These are phyloP conservation scores for Drosophila parthenogenetica DNA, from an alignment of 2,888 invertebrate species.

Conservation along the genomic window DNA sequence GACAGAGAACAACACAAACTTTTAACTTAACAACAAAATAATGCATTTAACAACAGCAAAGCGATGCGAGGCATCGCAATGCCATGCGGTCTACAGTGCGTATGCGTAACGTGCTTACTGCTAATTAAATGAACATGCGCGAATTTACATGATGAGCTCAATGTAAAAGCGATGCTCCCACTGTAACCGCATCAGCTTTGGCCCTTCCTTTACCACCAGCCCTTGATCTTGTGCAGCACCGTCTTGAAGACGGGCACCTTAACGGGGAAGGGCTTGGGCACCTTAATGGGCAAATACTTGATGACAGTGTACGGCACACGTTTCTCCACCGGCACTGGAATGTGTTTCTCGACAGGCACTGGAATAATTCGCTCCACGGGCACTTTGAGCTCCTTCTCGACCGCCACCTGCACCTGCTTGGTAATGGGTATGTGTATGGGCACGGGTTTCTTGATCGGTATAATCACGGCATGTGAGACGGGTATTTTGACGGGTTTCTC, in stretches of 20 bases:
- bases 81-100: constrained; percentile 37
- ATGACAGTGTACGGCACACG: constrained; percentile 90
- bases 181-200: background rate
- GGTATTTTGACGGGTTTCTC: constrained; percentile 90
- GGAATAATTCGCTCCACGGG: constrained; percentile 89
- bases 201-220: constrained; percentile 75
- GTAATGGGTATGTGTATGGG: constrained; percentile 91
- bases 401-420: constrained; percentile 90
- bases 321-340: constrained; percentile 91
- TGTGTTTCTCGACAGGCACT: constrained; percentile 89
- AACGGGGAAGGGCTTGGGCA: constrained; percentile 92
- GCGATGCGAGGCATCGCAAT: constrained; percentile 16
- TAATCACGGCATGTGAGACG: constrained; percentile 91
- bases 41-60: constrained; percentile 57
- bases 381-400: constrained; percentile 88
- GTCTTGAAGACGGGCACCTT: constrained; percentile 90
- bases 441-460: constrained; percentile 91
- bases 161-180: constrained; percentile 16
- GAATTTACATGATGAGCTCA: constrained; percentile 23
- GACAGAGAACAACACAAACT: constrained; percentile 42
- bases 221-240: constrained; percentile 86
- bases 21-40: constrained; percentile 59
- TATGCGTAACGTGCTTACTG: constrained; percentile 55
- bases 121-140: constrained; percentile 40
- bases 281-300: constrained; percentile 91